These are phyloP conservation scores for Rhegmatorhina hoffmannsi DNA, from an alignment of 2,113 vertebrate genomes.

Conservation along the genomic window DNA sequence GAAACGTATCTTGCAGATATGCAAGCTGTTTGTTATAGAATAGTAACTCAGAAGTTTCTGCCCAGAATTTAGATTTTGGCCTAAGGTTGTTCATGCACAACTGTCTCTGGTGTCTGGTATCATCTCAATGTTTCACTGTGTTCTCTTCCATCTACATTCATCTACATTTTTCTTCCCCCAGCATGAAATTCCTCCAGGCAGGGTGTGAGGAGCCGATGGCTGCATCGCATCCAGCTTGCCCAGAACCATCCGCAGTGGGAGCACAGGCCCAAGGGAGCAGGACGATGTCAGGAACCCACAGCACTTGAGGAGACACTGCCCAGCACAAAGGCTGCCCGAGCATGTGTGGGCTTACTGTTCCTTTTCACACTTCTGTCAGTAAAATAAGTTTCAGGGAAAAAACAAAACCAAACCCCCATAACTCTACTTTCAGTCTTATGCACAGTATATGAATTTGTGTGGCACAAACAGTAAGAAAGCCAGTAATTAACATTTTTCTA, in stretches of 20 bases:
- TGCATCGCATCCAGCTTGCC: fast-evolving
- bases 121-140: fast-evolving
- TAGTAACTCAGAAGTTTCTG: background rate
- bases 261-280: background rate
- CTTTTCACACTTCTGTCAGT: background rate
- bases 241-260: background rate
- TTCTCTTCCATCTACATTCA: background rate
- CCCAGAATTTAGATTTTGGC: background rate
- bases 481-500: background rate
- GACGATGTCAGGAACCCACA: fast-evolving
- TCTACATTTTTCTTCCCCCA: fast-evolving
- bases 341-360: fast-evolving
- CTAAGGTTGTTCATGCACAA: background rate
- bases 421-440: background rate
- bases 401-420: fast-evolving
- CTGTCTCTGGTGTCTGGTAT: fast-evolving
- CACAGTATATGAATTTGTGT: background rate
- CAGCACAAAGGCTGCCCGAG: background rate
- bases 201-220: fast-evolving
- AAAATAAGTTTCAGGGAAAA: background rate
- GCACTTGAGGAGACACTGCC: background rate
- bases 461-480: background rate
- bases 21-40: background rate
- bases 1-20: background rate
- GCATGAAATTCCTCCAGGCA: background rate